These are phyloP conservation scores for Varanus komodoensis DNA, from an alignment of 2,113 vertebrate genomes.

Conservation along the genomic window DNA sequence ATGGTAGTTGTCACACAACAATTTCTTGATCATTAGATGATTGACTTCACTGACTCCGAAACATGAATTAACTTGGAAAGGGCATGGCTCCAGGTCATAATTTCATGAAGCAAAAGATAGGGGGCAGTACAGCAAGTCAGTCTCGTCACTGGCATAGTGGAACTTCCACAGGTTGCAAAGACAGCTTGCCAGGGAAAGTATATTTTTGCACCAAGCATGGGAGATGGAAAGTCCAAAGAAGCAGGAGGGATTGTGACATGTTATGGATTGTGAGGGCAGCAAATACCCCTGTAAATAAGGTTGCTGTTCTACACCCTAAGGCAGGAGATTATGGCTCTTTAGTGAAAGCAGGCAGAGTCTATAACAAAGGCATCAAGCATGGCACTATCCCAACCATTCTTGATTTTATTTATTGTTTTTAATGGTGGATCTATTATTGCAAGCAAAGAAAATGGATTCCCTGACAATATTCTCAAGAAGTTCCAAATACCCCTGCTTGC, in stretches of 20 bases:
- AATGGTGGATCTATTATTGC: no score
- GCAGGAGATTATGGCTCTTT: background rate
- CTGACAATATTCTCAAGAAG: no score
- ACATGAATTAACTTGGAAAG: background rate
- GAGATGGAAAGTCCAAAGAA: background rate
- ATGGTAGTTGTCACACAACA: background rate
- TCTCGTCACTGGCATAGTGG: background rate
- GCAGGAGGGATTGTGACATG: background rate
- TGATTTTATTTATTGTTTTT: no score
- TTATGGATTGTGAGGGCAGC: background rate
- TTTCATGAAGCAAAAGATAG: background rate
- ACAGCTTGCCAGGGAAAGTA: background rate
- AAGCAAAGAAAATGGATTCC: no score
- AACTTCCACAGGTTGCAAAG: background rate
- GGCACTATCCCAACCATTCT: no score
- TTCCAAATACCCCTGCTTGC: no score
- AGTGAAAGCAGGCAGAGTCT: no score
- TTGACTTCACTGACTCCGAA: background rate
- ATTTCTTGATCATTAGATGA: background rate
- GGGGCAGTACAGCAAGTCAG: background rate
- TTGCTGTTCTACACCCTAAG: background rate
- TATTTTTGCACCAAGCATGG: background rate
- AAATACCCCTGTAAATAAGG: background rate
- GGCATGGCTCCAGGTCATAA: background rate
- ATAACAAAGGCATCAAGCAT: no score